These are phyloP conservation scores for Potorous gilbertii DNA, from an alignment of 2,797 vertebrate genomes.

Conservation along the genomic window DNA sequence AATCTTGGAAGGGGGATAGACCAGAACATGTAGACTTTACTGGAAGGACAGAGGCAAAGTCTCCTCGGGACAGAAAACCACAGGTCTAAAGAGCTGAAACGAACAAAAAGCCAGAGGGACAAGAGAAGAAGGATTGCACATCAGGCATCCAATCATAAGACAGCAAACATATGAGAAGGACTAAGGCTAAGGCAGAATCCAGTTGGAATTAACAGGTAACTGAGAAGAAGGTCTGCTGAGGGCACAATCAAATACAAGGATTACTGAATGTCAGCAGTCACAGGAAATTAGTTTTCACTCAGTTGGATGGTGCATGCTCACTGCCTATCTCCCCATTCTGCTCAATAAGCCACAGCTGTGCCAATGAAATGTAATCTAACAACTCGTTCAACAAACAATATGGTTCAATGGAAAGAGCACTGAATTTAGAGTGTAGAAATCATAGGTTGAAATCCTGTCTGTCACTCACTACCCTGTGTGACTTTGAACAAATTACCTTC, in stretches of 20 bases:
- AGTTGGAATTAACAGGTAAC: background rate
- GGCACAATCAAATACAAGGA: background rate
- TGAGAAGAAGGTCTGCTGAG: background rate
- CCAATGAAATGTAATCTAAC: background rate
- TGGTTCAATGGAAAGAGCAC: background rate
- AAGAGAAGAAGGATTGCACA: background rate
- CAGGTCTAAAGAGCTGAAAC: background rate
- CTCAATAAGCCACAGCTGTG: background rate
- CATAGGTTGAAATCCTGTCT: conserved; percentile 26
- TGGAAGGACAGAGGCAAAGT: background rate
- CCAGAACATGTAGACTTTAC: background rate
- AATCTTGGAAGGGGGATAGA: background rate
- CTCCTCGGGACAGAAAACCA: background rate
- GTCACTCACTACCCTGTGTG: background rate
- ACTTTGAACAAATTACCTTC: conserved; percentile 22
- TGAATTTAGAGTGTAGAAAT: conserved; percentile 3
- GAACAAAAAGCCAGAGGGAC: background rate
- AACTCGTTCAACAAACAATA: background rate
- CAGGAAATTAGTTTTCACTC: background rate
- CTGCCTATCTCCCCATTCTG: background rate
- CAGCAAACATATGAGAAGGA: background rate
- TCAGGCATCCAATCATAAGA: background rate
- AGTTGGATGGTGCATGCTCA: background rate
- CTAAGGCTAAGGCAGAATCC: background rate
- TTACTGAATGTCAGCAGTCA: background rate